Evolutionary conservation across 2,888 invertebrate genomes (phyloP), one percentile per base, ranked within the genome.

Genomic region (Lochmaea crataegi): DNA sequence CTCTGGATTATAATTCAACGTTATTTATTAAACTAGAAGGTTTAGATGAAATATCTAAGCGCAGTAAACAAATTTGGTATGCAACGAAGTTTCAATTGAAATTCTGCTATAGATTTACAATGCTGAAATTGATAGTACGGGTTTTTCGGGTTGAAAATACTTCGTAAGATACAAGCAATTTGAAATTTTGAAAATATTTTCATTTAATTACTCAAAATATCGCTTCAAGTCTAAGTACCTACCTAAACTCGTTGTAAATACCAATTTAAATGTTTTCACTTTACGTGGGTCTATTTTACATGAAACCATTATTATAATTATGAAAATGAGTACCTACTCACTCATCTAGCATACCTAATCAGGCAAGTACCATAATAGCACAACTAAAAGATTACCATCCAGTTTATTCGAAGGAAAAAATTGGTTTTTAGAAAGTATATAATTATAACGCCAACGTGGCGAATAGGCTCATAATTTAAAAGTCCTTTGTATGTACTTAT

Each of bases 261-360:
- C 12, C 45, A 45, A 45, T 45, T 45, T 45, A 45, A 45, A 45
- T 45, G 45, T 45, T 45, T 32, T 32, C 32, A 32, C 32, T 57
- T 57, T 14, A 60, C 58, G 58, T 60, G 58, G 58, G 58, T 32
- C 58, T 60, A 32, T 60, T 60, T 60, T 60, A 60, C 58, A 60
- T 60, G 18, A 60, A 60, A 60, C 58, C 58, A 60, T 60, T 60
- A 60, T 60, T 60, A 60, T 26, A 60, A 60, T 60, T 60, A 60
- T 60, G 58, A 60, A 60, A 60, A 60, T 60, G 22, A 60, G 58
- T 60, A 60, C n/a, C n/a, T n/a, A n/a, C n/a, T n/a, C n/a, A n/a
- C 58, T 26, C 22, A 14, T 12, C 26, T 14, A 10, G 58, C 58
- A 60, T 60, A 32, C 58, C n/a, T 60, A 32, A 60, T 60, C 58